These are phyloP conservation scores for Lymantria dispar DNA, from an alignment of 2,888 invertebrate genomes.

Conservation along the genomic window DNA sequence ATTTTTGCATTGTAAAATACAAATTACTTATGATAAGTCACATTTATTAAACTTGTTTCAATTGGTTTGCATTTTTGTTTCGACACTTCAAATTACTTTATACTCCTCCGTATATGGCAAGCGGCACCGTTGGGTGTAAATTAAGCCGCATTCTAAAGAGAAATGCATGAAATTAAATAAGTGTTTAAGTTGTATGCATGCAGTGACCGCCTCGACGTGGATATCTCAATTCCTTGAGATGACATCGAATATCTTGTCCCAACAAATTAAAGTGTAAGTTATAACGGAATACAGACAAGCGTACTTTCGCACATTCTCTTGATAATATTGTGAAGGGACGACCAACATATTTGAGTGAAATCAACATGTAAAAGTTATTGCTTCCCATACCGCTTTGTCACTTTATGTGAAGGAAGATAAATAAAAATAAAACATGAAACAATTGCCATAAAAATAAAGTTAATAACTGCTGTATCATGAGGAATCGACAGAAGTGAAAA, in stretches of 20 bases:
- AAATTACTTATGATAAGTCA: neutral
- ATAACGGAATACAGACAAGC: constrained; percentile 37
- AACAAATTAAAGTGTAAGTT: constrained; percentile 48
- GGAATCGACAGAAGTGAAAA: no score
- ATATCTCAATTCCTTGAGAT: constrained; percentile 58
- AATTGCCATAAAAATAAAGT: neutral
- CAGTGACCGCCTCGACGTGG: constrained; percentile 32
- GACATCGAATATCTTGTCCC: constrained; percentile 51
- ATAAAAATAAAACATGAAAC: neutral
- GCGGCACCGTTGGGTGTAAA: constrained; percentile 33
- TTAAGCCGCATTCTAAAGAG: constrained; percentile 49
- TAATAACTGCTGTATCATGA: no score
- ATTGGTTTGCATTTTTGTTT: constrained; percentile 22
- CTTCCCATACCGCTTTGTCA: constrained; percentile 17
- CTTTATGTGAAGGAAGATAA: constrained; percentile 1
- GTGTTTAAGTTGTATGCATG: constrained; percentile 47
- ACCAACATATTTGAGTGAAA: constrained; percentile 41
- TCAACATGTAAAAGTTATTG: constrained; percentile 17
- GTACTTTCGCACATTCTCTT: constrained; percentile 43
- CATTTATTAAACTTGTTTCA: constrained; percentile 18
- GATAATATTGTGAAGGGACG: constrained; percentile 43
- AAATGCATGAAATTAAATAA: constrained; percentile 54
- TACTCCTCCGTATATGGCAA: constrained; percentile 29
- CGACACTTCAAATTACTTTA: constrained; percentile 23
- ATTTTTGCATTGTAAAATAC: no score